These are phyloP conservation scores for Erpornis zantholeuca DNA, from an alignment of 2,113 vertebrate genomes.

Conservation along the genomic window DNA sequence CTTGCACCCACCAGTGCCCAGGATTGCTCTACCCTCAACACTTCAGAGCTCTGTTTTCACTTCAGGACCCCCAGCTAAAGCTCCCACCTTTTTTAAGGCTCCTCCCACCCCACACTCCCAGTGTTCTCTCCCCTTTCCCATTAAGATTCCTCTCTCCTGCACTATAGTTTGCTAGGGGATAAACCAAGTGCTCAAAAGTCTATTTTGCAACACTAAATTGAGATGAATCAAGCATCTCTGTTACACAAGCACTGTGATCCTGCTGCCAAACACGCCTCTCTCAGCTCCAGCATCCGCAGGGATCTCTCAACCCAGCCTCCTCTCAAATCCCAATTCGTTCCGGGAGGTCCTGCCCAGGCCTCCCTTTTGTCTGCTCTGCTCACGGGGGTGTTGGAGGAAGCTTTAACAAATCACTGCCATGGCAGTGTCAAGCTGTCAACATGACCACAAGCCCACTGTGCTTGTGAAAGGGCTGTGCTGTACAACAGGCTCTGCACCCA, in stretches of 20 bases:
- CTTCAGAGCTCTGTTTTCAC: not conserved
- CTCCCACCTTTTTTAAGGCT: not conserved
- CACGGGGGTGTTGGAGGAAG: not conserved
- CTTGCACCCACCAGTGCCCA: not conserved
- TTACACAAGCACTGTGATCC: fast-evolving
- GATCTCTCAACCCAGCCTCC: not conserved
- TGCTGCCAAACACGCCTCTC: not conserved
- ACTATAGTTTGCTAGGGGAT: fast-evolving
- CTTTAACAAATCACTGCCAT: not conserved
- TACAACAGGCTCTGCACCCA: not conserved
- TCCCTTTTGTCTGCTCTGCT: not conserved
- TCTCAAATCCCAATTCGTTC: not conserved
- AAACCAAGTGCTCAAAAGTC: fast-evolving
- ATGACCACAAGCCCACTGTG: not conserved
- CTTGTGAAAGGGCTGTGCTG: not conserved
- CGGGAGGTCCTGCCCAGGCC: not conserved
- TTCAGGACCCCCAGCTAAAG: not conserved
- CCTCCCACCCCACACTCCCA: fast-evolving
- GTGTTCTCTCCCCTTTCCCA: too few relatives aligned
- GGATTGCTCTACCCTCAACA: not conserved
- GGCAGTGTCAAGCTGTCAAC: not conserved
- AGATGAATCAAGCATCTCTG: not conserved
- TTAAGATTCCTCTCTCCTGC: not conserved
- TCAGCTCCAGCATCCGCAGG: not conserved
- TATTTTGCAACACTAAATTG: fast-evolving